Conservation (phyloP, 2,888 invertebrate species). For the Morpho helenor region DNA sequence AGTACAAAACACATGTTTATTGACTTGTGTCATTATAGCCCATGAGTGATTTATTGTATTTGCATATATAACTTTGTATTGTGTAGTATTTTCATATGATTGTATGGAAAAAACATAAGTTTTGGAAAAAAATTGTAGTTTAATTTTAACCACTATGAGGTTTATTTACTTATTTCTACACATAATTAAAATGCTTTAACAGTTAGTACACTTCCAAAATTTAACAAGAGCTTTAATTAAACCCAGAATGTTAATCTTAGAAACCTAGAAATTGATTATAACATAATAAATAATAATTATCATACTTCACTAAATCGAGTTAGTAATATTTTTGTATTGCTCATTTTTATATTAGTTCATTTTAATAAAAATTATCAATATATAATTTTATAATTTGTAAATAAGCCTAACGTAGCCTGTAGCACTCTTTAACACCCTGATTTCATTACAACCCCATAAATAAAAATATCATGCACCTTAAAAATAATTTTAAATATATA, state of each 20-base stretch:
- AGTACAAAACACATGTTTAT: too few relatives aligned
- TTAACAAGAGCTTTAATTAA: constrained; percentile 12
- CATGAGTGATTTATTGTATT: too few relatives aligned
- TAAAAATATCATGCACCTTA: background rate
- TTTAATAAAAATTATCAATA: constrained; percentile 2
- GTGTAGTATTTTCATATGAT: too few relatives aligned
- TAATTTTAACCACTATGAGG: too few relatives aligned
- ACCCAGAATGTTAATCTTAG: constrained; percentile 1
- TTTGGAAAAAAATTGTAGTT: too few relatives aligned
- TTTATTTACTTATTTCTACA: background rate
- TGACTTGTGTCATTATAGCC: too few relatives aligned
- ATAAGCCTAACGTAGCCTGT: constrained; percentile 5
- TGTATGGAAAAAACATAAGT: too few relatives aligned
- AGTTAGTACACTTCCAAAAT: constrained; percentile 23
- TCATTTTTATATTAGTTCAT: background rate
- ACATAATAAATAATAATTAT: too few relatives aligned
- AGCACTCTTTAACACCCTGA: constrained; percentile 11
- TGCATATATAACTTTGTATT: too few relatives aligned
- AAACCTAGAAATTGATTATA: background rate
- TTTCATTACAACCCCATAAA: constrained; percentile 8
- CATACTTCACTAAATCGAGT: too few relatives aligned
- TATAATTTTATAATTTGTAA: constrained; percentile 4
- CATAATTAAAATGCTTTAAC: constrained; percentile 28
- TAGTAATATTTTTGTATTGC: too few relatives aligned
- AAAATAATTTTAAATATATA: too few relatives aligned